phyloP scores from a whole-genome alignment of 2,797 vertebrate genomes.

The Myotis findleyi region DNA sequence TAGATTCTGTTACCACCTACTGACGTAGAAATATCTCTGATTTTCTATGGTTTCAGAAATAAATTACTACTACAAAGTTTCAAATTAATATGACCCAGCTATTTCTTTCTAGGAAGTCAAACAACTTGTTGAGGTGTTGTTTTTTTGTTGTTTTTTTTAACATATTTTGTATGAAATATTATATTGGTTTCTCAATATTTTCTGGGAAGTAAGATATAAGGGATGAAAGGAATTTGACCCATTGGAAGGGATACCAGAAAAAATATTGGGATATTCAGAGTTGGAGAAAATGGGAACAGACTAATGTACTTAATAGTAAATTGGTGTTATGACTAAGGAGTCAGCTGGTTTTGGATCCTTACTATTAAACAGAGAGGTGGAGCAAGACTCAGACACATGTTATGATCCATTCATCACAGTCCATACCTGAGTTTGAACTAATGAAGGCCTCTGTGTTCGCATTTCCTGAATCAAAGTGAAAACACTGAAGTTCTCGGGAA shows the following conservation, averaged over 20 bases:
- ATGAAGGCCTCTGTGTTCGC: conserved; percentile 95
- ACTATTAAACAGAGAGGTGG: background rate
- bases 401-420: background rate
- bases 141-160: background rate
- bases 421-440: conserved; percentile 98
- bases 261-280: background rate
- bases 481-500: conserved; percentile 94
- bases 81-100: background rate
- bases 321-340: background rate
- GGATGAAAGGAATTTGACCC: conserved; percentile 39
- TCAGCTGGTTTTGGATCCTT: background rate
- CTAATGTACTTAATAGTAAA: background rate
- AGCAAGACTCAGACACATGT: background rate
- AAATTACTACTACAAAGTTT: conserved; percentile 32
- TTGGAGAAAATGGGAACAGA: background rate
- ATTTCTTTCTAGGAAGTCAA: conserved; percentile 44
- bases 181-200: conserved; percentile 32
- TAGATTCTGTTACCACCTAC: background rate
- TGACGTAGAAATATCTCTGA: conserved; percentile 14
- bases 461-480: conserved; percentile 94
- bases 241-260: background rate
- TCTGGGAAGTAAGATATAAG: conserved; percentile 10
- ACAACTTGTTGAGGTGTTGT: background rate
- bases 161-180: conserved; percentile 35
- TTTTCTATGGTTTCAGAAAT: conserved; percentile 54